Evolutionary conservation across 2,113 vertebrate species (phyloP).

Genomic region (Calidris pugnax): DNA sequence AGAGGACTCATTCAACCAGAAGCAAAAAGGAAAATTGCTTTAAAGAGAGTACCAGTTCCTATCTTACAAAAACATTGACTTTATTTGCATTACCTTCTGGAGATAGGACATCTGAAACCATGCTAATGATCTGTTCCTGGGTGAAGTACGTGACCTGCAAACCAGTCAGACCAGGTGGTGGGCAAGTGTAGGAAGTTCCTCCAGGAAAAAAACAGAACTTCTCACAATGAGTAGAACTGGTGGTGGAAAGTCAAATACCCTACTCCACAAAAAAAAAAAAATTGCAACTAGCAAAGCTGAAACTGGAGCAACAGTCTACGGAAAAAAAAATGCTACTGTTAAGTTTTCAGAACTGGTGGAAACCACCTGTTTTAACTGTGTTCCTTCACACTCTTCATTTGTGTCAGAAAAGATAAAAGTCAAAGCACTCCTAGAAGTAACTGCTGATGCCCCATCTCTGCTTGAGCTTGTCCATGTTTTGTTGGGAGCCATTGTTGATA

Average conservation of each 20-base stretch:
- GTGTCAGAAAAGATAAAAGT: background rate
- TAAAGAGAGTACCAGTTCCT: background rate
- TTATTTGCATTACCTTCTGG: background rate
- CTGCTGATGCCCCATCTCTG: constrained; percentile 24
- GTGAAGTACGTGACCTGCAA: background rate
- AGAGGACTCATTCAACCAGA: background rate
- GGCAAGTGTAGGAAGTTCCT: background rate
- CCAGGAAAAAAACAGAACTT: background rate
- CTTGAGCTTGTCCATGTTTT: constrained; percentile 27
- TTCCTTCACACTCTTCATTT: background rate
- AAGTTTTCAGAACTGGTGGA: background rate
- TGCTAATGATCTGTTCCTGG: background rate
- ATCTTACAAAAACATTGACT: background rate
- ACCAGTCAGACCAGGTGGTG: background rate
- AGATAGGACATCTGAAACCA: background rate
- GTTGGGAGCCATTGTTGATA: constrained; percentile 5
- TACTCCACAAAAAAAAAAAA: background rate
- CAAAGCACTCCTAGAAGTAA: background rate
- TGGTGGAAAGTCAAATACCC: background rate
- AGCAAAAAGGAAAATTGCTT: background rate
- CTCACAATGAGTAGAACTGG: background rate
- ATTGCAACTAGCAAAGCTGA: background rate
- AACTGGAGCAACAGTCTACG: background rate
- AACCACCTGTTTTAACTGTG: background rate
- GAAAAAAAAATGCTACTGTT: background rate